Percentiles rank a stretch among this genome's conserved stretches.
Conservation (phyloP, 1,140 invertebrate species). For the Bactericera cockerelli region DNA sequence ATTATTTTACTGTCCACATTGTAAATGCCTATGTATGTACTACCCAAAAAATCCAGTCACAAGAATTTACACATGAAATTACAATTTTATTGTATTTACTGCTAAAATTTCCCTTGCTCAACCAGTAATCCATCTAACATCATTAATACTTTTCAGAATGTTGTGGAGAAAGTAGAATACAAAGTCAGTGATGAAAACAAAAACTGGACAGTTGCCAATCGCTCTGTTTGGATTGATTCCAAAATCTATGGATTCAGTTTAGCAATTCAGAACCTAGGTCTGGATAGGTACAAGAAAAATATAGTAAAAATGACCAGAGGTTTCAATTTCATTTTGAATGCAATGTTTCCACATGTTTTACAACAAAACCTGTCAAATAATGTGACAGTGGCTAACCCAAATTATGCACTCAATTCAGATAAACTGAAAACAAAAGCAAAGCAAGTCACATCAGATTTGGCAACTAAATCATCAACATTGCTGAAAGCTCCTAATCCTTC, state of each 20-base stretch:
- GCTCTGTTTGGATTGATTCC: conserved; percentile 74
- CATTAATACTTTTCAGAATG: conserved; percentile 44
- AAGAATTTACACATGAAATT: too few relatives aligned
- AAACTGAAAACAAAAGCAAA: not conserved
- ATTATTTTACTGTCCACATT: too few relatives aligned
- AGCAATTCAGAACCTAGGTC: conserved; percentile 71
- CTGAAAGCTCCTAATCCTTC: not conserved
- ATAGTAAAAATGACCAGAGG: conserved; percentile 60
- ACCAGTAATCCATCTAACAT: too few relatives aligned
- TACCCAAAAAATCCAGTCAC: too few relatives aligned
- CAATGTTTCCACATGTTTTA: conserved; percentile 38
- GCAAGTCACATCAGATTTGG: not conserved
- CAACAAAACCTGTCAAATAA: not conserved
- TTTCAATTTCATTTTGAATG: conserved; percentile 61
- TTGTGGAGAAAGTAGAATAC: conserved; percentile 79
- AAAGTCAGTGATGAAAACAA: conserved; percentile 46
- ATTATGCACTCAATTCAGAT: not conserved
- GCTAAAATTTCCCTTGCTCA: too few relatives aligned
- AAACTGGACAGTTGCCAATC: conserved; percentile 54
- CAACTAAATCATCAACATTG: conserved; percentile 4
- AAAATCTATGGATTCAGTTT: conserved; percentile 72
- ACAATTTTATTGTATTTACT: too few relatives aligned
- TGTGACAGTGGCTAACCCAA: not conserved
- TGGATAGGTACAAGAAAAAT: conserved; percentile 76
- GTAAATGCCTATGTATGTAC: too few relatives aligned